Percentiles rank a stretch among this genome's conserved stretches.
Evolutionary conservation across 2,888 invertebrate genomes (phyloP).

Genomic region (Drosophila incognita): DNA sequence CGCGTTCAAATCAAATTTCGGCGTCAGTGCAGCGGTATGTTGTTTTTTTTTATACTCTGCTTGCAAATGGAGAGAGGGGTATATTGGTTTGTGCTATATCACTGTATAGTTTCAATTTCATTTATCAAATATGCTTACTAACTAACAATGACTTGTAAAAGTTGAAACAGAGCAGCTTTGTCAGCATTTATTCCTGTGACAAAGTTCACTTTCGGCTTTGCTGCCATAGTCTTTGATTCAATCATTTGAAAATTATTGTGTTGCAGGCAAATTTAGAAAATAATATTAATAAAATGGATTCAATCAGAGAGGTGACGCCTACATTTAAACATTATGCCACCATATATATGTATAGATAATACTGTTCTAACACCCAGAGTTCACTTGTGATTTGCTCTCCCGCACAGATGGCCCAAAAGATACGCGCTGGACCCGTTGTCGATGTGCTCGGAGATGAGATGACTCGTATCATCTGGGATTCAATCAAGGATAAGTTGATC

Average conservation of each 20-base stretch:
- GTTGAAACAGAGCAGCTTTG: not conserved
- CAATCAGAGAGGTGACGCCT: slow-evolving; percentile 42
- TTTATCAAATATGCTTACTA: not conserved
- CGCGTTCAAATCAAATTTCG: slow-evolving; percentile 63
- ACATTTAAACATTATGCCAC: not conserved
- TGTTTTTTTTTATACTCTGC: slow-evolving; percentile 10
- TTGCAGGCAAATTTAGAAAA: not conserved
- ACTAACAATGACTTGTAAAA: not conserved
- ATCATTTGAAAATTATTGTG: not conserved
- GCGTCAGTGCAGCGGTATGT: slow-evolving; percentile 64
- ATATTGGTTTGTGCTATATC: not conserved
- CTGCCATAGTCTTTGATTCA: not conserved
- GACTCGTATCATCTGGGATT: slow-evolving; percentile 99
- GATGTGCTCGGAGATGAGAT: slow-evolving; percentile 98
- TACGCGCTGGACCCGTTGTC: slow-evolving; percentile 94
- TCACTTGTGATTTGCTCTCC: slow-evolving; percentile 40
- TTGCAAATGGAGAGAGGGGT: not conserved
- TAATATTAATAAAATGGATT: slow-evolving; percentile 6
- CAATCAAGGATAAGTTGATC: slow-evolving; percentile 98
- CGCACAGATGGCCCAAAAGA: slow-evolving; percentile 86
- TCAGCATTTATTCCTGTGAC: slow-evolving; percentile 19
- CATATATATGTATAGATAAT: not conserved
- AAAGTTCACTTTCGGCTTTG: slow-evolving; percentile 62
- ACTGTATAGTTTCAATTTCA: not conserved
- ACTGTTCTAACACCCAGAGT: slow-evolving; percentile 16